These are phyloP conservation scores for Aplysia californica DNA, from an alignment of 1,140 invertebrate species.

Conservation along the genomic window DNA sequence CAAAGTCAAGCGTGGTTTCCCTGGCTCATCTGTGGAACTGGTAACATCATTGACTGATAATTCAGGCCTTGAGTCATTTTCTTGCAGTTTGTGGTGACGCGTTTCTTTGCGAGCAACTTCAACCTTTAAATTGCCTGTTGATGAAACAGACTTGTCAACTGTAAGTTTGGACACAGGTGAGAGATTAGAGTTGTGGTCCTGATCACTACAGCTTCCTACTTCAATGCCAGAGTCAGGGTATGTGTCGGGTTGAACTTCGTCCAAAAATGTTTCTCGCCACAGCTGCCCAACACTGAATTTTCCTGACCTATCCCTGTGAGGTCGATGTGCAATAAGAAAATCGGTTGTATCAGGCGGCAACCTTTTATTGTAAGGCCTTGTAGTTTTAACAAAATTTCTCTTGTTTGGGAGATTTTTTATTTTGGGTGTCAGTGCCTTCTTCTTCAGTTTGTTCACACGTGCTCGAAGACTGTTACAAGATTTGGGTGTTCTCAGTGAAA, in stretches of 20 bases:
- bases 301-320: conserved; percentile 13
- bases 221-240: conserved; percentile 27
- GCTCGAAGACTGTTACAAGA: background rate
- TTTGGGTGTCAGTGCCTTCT: background rate
- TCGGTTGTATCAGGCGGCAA: background rate
- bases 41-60: background rate
- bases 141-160: background rate
- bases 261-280: conserved; percentile 25
- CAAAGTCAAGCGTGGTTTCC: conserved; percentile 10
- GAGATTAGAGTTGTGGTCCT: background rate
- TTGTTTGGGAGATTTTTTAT: background rate
- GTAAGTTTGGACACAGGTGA: background rate
- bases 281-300: conserved; percentile 25
- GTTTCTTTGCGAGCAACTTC: conserved; percentile 13
- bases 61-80: background rate
- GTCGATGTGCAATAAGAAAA: conserved; percentile 19
- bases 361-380: background rate
- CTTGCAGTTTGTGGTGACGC: background rate
- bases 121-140: background rate
- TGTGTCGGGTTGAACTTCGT: conserved; percentile 3
- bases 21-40: background rate
- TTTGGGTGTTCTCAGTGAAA: background rate
- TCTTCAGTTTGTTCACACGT: background rate
- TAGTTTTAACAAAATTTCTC: background rate
- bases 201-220: conserved; percentile 20